Conservation (phyloP, 2,888 invertebrate species). For the Drosophila rellima region DNA sequence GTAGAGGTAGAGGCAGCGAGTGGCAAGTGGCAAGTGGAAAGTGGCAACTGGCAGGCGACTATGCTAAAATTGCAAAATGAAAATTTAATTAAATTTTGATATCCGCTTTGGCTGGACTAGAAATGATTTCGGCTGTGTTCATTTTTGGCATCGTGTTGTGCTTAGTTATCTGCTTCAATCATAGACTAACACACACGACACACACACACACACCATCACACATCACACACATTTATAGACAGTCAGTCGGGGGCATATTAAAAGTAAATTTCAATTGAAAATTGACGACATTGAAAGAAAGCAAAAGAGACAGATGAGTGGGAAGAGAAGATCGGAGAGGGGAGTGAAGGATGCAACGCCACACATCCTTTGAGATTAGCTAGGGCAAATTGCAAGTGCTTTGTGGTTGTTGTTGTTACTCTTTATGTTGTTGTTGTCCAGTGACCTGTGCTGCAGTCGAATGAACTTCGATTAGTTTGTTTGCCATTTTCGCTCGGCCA, state of each 20-base stretch:
- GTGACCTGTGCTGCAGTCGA: slow-evolving; percentile 59
- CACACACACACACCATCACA: not conserved
- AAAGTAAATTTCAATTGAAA: slow-evolving; percentile 77
- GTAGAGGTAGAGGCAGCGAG: no score
- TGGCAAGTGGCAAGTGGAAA: slow-evolving; percentile 14
- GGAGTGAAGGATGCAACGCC: not conserved
- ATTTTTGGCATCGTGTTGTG: slow-evolving; percentile 45
- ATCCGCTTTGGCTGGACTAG: slow-evolving; percentile 54
- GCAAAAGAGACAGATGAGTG: slow-evolving; percentile 21
- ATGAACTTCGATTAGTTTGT: slow-evolving; percentile 72
- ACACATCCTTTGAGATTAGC: slow-evolving; percentile 75
- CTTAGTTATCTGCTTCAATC: slow-evolving; percentile 43
- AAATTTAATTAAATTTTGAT: slow-evolving; percentile 82
- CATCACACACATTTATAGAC: slow-evolving; percentile 2
- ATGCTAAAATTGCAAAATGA: slow-evolving; percentile 73
- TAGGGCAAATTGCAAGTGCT: slow-evolving; percentile 57
- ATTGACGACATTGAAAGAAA: slow-evolving; percentile 53
- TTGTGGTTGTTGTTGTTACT: slow-evolving; percentile 13
- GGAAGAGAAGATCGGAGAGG: not conserved
- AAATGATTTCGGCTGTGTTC: slow-evolving; percentile 61
- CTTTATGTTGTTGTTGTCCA: slow-evolving; percentile 44
- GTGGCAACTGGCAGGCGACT: slow-evolving; percentile 10
- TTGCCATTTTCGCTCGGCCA: slow-evolving; percentile 27
- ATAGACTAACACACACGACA: slow-evolving; percentile 16
- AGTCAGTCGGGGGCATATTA: slow-evolving; percentile 64